Conservation (phyloP, 2,113 vertebrate genomes). For the Pogonocichla stellata region DNA sequence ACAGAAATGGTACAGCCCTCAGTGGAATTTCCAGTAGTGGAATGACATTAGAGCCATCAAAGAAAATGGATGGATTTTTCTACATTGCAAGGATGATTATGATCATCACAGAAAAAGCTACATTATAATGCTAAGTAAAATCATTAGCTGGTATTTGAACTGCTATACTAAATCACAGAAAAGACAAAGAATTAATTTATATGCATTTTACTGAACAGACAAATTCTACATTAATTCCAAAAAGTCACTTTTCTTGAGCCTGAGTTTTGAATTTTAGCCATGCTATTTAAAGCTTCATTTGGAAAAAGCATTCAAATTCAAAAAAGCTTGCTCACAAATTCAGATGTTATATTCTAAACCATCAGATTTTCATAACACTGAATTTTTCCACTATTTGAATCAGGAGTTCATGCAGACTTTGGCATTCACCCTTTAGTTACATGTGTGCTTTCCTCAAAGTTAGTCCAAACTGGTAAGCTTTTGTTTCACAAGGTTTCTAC, state of each 20-base stretch:
- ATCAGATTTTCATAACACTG: neutral
- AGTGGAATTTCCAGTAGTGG: neutral
- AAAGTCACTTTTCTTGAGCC: neutral
- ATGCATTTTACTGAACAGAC: neutral
- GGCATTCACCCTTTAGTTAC: neutral
- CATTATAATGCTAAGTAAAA: slow-evolving; percentile 15
- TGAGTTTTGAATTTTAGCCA: neutral
- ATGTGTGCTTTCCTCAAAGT: neutral
- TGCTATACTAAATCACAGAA: neutral
- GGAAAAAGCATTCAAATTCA: neutral
- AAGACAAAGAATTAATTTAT: slow-evolving; percentile 30
- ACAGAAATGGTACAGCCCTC: neutral
- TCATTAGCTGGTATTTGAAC: neutral
- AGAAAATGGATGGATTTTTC: neutral
- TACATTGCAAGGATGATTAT: neutral
- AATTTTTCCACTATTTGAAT: neutral
- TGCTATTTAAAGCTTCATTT: neutral
- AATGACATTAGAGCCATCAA: neutral
- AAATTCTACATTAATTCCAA: neutral
- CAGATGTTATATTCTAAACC: neutral
- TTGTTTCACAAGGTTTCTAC: neutral
- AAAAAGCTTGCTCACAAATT: neutral
- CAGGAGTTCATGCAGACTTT: neutral
- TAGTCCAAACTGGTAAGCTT: neutral
- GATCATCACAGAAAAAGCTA: neutral